Percentiles rank a stretch among this genome's conserved stretches.
phyloP scores from a whole-genome alignment of 1,140 invertebrate genomes.

The Sycophaga agraensis region DNA sequence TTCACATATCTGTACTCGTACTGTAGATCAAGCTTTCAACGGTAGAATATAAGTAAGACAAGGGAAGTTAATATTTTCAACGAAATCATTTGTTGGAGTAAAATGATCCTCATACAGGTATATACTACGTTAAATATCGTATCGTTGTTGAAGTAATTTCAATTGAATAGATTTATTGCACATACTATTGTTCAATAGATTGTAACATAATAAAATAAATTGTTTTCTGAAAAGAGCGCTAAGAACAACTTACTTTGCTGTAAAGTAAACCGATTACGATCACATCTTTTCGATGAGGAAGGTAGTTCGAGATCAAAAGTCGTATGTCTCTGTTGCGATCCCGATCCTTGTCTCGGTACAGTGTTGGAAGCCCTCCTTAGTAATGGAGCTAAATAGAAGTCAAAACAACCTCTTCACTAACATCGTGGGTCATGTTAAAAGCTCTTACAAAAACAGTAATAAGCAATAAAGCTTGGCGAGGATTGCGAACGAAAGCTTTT shows the following conservation, averaged over 20 bases:
- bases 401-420: constrained; percentile 29
- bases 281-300: constrained; percentile 35
- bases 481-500: neutral
- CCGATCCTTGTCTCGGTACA: constrained; percentile 37
- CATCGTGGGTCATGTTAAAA: neutral
- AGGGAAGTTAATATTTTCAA: no score
- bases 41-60: no score
- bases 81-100: no score
- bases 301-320: constrained; percentile 41
- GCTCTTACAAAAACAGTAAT: neutral
- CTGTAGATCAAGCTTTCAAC: no score
- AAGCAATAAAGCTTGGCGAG: neutral
- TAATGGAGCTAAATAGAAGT: constrained; percentile 44
- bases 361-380: constrained; percentile 43
- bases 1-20: no score
- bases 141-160: no score
- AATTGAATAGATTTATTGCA: no score
- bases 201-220: no score
- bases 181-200: no score
- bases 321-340: constrained; percentile 41
- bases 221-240: no score
- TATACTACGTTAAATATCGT: no score
- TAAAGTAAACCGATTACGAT: constrained; percentile 34
- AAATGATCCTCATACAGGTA: no score
- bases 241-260: constrained; percentile 43